Evolutionary conservation across 2,888 invertebrate species (phyloP).

Genomic region (Cyclophora punctaria): DNA sequence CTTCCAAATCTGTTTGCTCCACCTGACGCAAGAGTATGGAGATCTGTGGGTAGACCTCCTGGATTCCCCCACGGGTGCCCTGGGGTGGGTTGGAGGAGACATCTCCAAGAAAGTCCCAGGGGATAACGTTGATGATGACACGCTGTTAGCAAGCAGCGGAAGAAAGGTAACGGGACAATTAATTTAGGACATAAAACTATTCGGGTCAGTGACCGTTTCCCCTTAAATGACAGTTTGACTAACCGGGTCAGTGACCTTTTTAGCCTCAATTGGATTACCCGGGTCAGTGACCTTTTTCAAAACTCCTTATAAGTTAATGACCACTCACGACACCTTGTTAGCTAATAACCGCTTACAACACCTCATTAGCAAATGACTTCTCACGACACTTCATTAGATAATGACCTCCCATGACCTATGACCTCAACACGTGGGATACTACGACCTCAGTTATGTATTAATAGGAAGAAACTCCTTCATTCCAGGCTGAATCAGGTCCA

Average conservation of each 20-base stretch:
- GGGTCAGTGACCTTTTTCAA: neutral
- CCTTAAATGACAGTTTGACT: neutral
- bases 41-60: constrained; percentile 70
- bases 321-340: too few relatives aligned
- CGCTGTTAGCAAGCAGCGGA: constrained; percentile 31
- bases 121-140: constrained; percentile 42
- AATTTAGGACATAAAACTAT: neutral
- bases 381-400: too few relatives aligned
- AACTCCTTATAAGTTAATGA: too few relatives aligned
- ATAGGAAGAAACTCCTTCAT: neutral
- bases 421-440: too few relatives aligned
- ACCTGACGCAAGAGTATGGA: constrained; percentile 58
- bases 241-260: neutral
- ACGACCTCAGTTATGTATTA: neutral
- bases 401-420: too few relatives aligned
- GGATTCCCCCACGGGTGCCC: constrained; percentile 75
- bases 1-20: constrained; percentile 82
- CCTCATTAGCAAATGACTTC: too few relatives aligned
- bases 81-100: constrained; percentile 73
- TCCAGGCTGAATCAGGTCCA: constrained; percentile 43
- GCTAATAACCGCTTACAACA: too few relatives aligned
- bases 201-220: neutral
- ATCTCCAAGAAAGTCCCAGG: constrained; percentile 47
- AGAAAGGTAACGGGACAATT: constrained; percentile 32
- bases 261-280: neutral